These are phyloP conservation scores for Sturnira hondurensis DNA, from an alignment of 2,113 vertebrate genomes.

Conservation along the genomic window DNA sequence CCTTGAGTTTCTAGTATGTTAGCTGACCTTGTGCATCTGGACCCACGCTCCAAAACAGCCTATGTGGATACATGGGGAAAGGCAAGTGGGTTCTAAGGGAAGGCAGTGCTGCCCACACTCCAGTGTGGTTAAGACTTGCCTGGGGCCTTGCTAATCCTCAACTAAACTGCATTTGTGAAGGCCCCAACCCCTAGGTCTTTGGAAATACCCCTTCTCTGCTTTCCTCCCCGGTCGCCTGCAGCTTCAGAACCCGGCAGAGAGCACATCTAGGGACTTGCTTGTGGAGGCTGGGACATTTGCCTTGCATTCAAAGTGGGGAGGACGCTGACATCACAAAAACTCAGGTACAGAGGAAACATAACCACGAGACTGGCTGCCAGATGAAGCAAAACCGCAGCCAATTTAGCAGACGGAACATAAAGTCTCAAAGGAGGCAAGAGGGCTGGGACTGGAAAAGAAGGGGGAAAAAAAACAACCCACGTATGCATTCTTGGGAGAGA, in stretches of 20 bases:
- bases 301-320: not conserved
- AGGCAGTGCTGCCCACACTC: not conserved
- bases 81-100: not conserved
- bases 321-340: slow-evolving; percentile 4
- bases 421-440: slow-evolving; percentile 48
- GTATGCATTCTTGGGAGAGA: not conserved
- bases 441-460: slow-evolving; percentile 45
- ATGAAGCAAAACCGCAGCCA: slow-evolving; percentile 30
- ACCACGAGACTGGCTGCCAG: slow-evolving; percentile 30
- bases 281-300: not conserved
- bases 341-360: slow-evolving; percentile 40
- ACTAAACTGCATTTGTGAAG: not conserved
- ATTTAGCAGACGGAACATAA: slow-evolving; percentile 52
- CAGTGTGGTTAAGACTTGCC: not conserved
- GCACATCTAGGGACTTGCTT: not conserved
- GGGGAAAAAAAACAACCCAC: slow-evolving; percentile 37
- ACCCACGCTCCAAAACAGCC: not conserved
- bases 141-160: not conserved
- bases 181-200: not conserved
- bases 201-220: not conserved
- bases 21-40: not conserved
- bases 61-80: not conserved
- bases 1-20: not conserved
- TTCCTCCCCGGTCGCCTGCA: not conserved
- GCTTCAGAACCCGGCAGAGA: not conserved